Evolutionary conservation across 2,888 invertebrate genomes (phyloP).

Genomic region (Erpobdella octoculata): DNA sequence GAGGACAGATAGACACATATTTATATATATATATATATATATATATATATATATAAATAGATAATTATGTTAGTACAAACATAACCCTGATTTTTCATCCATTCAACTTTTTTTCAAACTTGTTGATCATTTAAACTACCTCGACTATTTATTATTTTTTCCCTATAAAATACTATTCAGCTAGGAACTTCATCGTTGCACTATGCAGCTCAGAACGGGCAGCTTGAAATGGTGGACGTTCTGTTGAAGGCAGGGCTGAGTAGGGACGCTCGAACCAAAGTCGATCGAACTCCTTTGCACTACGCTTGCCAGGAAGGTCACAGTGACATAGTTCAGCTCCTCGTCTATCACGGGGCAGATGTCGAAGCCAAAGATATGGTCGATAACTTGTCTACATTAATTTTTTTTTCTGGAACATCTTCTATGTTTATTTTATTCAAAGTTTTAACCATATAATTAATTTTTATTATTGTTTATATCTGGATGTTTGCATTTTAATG

Average conservation of each 20-base stretch:
- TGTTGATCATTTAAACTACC: too few species aligned
- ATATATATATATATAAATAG: too few species aligned
- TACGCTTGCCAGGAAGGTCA: constrained; percentile 79
- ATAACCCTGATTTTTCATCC: too few species aligned
- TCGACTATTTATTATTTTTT: too few species aligned
- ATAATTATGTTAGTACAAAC: too few species aligned
- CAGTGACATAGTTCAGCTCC: constrained; percentile 63
- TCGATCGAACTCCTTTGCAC: constrained; percentile 82
- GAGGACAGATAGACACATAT: too few species aligned
- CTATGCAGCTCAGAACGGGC: constrained; percentile 74
- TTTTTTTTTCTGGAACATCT: background rate
- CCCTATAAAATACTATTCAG: too few species aligned
- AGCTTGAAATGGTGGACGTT: constrained; percentile 69
- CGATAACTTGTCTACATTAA: background rate
- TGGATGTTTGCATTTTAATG: background rate
- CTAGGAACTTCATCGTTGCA: constrained; percentile 82
- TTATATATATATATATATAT: too few species aligned
- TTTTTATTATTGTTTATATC: background rate
- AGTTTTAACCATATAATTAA: background rate
- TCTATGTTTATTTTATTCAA: background rate
- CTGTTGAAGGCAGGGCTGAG: constrained; percentile 77
- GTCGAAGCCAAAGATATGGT: constrained; percentile 73
- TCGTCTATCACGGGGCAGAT: constrained; percentile 65
- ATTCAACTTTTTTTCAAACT: too few species aligned
- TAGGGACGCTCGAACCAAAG: constrained; percentile 80